Percentiles rank a stretch among this genome's conserved stretches.
phyloP scores from a whole-genome alignment of 2,113 vertebrate species.

The Urocitellus parryii region DNA sequence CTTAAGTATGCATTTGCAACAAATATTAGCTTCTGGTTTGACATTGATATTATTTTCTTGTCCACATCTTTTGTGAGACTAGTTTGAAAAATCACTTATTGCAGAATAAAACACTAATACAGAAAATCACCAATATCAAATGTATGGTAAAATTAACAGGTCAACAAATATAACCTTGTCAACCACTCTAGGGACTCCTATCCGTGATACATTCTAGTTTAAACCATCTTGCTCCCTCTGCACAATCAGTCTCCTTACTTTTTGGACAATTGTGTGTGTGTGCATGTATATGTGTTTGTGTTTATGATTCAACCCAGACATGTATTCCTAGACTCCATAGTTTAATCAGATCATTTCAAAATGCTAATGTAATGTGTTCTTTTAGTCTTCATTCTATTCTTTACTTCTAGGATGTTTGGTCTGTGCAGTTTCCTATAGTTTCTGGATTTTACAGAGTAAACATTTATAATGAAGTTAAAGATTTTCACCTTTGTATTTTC shows the following conservation, averaged over 20 bases:
- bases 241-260: not conserved
- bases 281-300: not conserved
- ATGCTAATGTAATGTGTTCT: not conserved
- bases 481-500: not conserved
- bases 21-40: not conserved
- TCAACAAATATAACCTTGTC: not conserved
- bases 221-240: not conserved
- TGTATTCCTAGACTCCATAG: not conserved
- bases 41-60: constrained; percentile 28
- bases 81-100: not conserved
- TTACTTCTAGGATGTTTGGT: not conserved
- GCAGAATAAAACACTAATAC: not conserved
- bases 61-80: not conserved
- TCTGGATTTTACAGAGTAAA: not conserved
- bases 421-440: not conserved
- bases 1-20: not conserved
- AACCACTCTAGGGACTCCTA: not conserved
- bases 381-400: not conserved
- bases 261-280: not conserved
- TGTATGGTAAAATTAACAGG: not conserved
- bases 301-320: not conserved
- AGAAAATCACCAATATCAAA: not conserved
- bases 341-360: not conserved
- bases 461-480: not conserved
- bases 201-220: not conserved